These are phyloP conservation scores for Hydrolagus colliei DNA, from an alignment of 2,797 vertebrate genomes.

Conservation along the genomic window DNA sequence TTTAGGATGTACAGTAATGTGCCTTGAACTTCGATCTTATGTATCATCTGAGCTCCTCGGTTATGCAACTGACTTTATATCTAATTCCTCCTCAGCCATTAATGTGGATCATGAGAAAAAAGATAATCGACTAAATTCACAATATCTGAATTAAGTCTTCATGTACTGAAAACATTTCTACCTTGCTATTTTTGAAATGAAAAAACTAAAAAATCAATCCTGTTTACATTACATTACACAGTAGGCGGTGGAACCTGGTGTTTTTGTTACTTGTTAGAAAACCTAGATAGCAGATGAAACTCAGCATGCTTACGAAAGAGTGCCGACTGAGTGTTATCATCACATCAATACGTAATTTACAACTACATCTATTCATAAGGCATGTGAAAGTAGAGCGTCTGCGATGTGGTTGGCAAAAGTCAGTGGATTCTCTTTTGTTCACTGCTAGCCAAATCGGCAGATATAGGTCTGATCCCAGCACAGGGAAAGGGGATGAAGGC, in stretches of 20 bases:
- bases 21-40: background rate
- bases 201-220: slow-evolving; percentile 21
- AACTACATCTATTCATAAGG: background rate
- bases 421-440: background rate
- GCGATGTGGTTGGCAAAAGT: background rate
- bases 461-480: background rate
- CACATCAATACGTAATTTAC: slow-evolving; percentile 7
- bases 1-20: background rate
- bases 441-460: background rate
- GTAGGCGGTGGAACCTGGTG: slow-evolving; percentile 15
- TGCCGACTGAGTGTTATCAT: background rate
- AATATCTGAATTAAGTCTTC: slow-evolving; percentile 22
- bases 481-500: background rate
- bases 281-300: slow-evolving; percentile 24
- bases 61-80: slow-evolving; percentile 5
- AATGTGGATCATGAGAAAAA: background rate
- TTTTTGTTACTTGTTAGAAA: slow-evolving; percentile 2
- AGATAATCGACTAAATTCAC: slow-evolving; percentile 16
- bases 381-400: background rate
- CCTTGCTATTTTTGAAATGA: background rate
- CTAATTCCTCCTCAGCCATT: background rate
- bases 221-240: slow-evolving; percentile 30
- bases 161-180: background rate
- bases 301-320: slow-evolving; percentile 20
- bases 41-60: background rate